phyloP scores from a whole-genome alignment of 2,113 vertebrate species.

The Phalacrocorax pelagicus region DNA sequence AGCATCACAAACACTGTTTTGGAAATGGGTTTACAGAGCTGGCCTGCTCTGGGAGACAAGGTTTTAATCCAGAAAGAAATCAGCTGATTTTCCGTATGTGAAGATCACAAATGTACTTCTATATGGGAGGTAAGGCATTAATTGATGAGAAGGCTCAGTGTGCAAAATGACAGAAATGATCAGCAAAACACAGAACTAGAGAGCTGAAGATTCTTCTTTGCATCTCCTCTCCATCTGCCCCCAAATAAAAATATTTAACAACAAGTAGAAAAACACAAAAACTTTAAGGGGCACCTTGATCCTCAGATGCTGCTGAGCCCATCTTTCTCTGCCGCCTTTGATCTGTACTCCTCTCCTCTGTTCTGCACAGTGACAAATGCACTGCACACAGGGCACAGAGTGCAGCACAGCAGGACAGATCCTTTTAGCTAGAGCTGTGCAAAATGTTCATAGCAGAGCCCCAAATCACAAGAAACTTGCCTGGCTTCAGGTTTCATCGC shows the following conservation, averaged over 20 bases:
- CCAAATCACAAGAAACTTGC: slow-evolving; percentile 62
- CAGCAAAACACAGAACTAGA: not conserved
- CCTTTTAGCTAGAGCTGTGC: slow-evolving; percentile 58
- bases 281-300: slow-evolving; percentile 58
- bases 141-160: not conserved
- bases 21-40: not conserved
- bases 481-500: slow-evolving; percentile 41
- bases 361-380: slow-evolving; percentile 65
- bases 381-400: slow-evolving; percentile 56
- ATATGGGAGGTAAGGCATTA: not conserved
- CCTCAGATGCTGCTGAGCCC: slow-evolving; percentile 20
- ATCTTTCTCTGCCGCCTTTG: slow-evolving; percentile 52
- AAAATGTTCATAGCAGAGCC: slow-evolving; percentile 65
- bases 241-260: slow-evolving; percentile 39
- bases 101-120: not conserved
- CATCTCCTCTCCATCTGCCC: not conserved
- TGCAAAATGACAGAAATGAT: not conserved
- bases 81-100: not conserved
- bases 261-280: slow-evolving; percentile 23
- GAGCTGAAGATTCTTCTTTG: not conserved
- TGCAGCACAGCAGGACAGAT: slow-evolving; percentile 62
- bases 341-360: slow-evolving; percentile 58
- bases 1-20: not conserved
- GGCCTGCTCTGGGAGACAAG: not conserved
- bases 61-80: not conserved